Conservation (phyloP, 2,888 invertebrate species). For the Apotomis turbidana region DNA sequence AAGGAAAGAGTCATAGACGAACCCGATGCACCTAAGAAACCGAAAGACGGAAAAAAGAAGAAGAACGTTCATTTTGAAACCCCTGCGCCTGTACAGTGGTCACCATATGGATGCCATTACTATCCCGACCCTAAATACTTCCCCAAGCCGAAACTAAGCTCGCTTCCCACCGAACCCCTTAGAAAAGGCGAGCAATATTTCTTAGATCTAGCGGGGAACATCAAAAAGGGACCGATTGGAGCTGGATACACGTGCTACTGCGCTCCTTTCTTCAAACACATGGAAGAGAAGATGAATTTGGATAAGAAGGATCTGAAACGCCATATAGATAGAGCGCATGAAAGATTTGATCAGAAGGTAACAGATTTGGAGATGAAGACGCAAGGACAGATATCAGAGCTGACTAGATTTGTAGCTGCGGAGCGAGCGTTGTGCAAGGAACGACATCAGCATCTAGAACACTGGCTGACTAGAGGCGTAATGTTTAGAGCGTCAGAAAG, state of each 20-base stretch:
- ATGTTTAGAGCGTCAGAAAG: conserved; percentile 84
- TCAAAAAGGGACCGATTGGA: conserved; percentile 97
- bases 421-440: conserved; percentile 86
- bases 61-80: conserved; percentile 83
- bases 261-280: conserved; percentile 94
- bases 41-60: conserved; percentile 73
- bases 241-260: conserved; percentile 97
- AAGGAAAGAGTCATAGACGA: conserved; percentile 83
- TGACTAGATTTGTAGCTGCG: conserved; percentile 86
- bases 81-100: conserved; percentile 86
- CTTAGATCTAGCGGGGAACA: conserved; percentile 96
- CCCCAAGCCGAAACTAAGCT: conserved; percentile 92
- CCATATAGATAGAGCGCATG: conserved; percentile 91
- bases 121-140: conserved; percentile 94
- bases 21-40: conserved; percentile 78
- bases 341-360: conserved; percentile 91
- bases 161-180: conserved; percentile 93
- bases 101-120: conserved; percentile 96
- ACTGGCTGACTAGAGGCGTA: conserved; percentile 87
- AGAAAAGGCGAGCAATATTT: conserved; percentile 96
- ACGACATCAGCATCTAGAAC: conserved; percentile 87
- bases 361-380: conserved; percentile 90
- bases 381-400: conserved; percentile 87
- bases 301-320: conserved; percentile 91
- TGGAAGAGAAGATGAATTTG: conserved; percentile 92